Base-by-base conservation (phyloP, 2,888 invertebrate genomes). In the Bombylius discolor region DNA sequence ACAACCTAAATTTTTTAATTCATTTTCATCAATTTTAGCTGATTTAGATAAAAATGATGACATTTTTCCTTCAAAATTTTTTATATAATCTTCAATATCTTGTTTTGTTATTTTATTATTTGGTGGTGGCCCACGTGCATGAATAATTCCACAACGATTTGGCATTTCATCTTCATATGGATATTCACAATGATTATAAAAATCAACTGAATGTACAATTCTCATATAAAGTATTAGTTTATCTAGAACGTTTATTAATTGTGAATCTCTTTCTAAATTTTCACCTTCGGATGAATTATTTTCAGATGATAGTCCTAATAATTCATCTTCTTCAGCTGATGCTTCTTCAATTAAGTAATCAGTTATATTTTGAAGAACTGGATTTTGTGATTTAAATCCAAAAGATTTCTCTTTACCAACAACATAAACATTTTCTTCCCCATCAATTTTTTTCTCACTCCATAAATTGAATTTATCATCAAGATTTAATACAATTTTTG, bases 141-240 rank as follows among this genome's bases (percentile, higher is more conserved):
- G 99, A 80, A 99, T 90, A 63, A 99, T 95, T 11, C 98, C 98
- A 73, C 98, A 96, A 45, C 96, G 81, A 74, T 99, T 98, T 0
- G 99, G 99, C 99, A 99, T 99, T 74, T 97, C 96, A 71, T 99
- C 99, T 73, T 99, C 99, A 66, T 96, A 95, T 0, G 97, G 95
- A 75, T 99, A 99, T 70, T 99, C 98, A 68, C 94, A 95, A 68
- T 95, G 95, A 76, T 97, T 97, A 76, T 99, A 99, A 72, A 94
- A 99, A 74, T 99, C 99, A 53, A 99, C 89, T 0, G 98, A 98
- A 73, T 99, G 97, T 1, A 99, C 99, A 49, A 99, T 81, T 51
- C 99, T 83, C 65, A 99, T 77, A 71, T 99, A 99, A 52, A 98
- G 72, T 52, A 99, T 83, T 58, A 99, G 80, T 51, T 87, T 82